Base-by-base conservation (phyloP, 2,797 vertebrate species). In the Karalla daura region DNA sequence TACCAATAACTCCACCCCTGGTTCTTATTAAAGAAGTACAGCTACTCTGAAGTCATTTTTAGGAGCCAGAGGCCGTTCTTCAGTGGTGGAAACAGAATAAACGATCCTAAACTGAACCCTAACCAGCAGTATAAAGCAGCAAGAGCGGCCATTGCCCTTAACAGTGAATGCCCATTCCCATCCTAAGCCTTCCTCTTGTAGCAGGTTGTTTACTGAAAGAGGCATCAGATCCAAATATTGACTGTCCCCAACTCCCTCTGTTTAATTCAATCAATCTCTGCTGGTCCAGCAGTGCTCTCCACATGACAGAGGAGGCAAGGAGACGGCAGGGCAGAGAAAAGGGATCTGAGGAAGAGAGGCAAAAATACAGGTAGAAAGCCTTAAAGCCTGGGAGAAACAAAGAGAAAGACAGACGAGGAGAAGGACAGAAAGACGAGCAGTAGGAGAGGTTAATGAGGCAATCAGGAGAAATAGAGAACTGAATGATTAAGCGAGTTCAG, bases 181-280 rank as follows among this genome's bases (percentile, higher is more conserved):
- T 75, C 71, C 62, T 63, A 55, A 81, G 62, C 50, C 65, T 70
- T 43, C 27, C 74, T 80, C 45, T 69, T 81, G 60, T 60, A 49
- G 69, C 32, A 49, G 58, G 77, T 58, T 88, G 84, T 90, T 91
- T 89, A 89, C 88, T 80, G 79, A 88, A 86, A 87, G 73, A 86
- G 80, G 80, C 80, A 85, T 86, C 87, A 81, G 81, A 90, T 87
- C 70, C 81, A 91, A 93, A 92, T 92, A 93, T 93, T 90, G 92
- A 93, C 84, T 65, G 77, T 83, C 76, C 58, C 71, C 76, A 83
- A 84, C 84, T 89, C 81, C 74, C 80, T 74, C 76, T 75, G 81
- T 89, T 87, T 90, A 89, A 91, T 88, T 86, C 75, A 90, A 90
- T 92, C 83, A 89, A 86, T 90, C 77, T 70, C 66, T 78, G 62